Evolutionary conservation across 2,797 vertebrate genomes (phyloP).

Genomic region (Heliangelus exortis): DNA sequence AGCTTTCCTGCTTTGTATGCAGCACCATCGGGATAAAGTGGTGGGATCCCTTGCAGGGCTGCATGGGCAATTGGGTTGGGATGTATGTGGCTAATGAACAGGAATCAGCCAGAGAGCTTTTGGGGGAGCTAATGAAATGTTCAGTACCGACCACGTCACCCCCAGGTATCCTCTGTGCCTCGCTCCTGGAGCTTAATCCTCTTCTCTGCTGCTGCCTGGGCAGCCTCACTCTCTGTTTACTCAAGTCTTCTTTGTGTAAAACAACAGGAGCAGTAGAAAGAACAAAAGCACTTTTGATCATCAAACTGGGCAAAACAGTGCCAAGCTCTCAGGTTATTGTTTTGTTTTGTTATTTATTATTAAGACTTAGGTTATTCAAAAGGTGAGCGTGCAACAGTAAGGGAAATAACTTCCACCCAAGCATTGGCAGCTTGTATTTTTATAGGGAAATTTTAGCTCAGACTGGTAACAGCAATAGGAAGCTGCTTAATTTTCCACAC

Average conservation of each 20-base stretch:
- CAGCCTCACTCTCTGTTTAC: not conserved
- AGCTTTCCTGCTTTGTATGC: conserved; percentile 41
- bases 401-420: not conserved
- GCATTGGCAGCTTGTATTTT: not conserved
- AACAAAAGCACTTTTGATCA: not conserved
- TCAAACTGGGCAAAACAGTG: not conserved
- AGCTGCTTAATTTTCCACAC: not conserved
- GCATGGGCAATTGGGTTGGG: conserved; percentile 40
- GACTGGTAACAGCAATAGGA: not conserved
- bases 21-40: not conserved
- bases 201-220: not conserved
- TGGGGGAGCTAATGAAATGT: conserved; percentile 55
- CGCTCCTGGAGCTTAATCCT: not conserved
- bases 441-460: not conserved
- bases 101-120: not conserved
- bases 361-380: not conserved
- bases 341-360: not conserved
- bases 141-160: conserved; percentile 5
- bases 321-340: not conserved
- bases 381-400: not conserved
- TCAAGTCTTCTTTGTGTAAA: not conserved
- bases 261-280: conserved; percentile 10
- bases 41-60: conserved; percentile 51
- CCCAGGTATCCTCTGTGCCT: conserved; percentile 41
- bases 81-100: conserved; percentile 36